Percentiles rank a stretch among this genome's conserved stretches.
phyloP scores from a whole-genome alignment of 1,140 invertebrate species.

The Hydropsyche tenuis region DNA sequence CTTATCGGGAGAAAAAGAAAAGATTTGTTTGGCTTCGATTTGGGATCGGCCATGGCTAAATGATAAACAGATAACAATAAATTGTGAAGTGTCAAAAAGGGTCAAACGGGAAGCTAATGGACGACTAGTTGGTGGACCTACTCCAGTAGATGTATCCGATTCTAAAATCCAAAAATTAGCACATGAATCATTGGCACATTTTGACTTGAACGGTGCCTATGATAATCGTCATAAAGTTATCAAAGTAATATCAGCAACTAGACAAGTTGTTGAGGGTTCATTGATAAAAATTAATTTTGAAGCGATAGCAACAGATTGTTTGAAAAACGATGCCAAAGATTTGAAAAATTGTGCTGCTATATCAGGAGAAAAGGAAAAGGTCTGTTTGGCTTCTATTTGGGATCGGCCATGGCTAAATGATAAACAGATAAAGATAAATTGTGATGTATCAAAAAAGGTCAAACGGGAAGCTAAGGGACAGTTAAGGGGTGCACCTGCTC shows the following conservation, averaged over 20 bases:
- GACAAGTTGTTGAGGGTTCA: constrained; percentile 50
- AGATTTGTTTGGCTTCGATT: constrained; percentile 64
- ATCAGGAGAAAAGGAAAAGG: constrained; percentile 54
- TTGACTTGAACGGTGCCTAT: no score
- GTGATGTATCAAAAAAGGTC: constrained; percentile 53
- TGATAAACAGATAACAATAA: constrained; percentile 60
- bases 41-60: constrained; percentile 70
- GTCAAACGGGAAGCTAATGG: no score
- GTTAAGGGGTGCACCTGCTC: not conserved
- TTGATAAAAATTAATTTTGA: constrained; percentile 54
- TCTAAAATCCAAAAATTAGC: constrained; percentile 52
- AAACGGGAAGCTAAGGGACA: no score
- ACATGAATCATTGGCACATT: constrained; percentile 51
- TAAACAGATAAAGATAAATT: constrained; percentile 60
- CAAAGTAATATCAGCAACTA: constrained; percentile 51
- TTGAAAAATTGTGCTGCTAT: constrained; percentile 55
- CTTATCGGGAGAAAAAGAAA: constrained; percentile 54
- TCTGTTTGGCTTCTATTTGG: constrained; percentile 66
- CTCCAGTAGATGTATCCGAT: constrained; percentile 49
- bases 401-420: constrained; percentile 68
- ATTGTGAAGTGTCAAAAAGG: constrained; percentile 56
- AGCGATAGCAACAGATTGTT: constrained; percentile 58
- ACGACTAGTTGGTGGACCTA: no score
- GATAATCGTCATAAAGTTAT: constrained; percentile 53
- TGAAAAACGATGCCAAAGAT: constrained; percentile 56